Base-by-base conservation (phyloP, 2,888 invertebrate species). In the Ephialtes manifestator region DNA sequence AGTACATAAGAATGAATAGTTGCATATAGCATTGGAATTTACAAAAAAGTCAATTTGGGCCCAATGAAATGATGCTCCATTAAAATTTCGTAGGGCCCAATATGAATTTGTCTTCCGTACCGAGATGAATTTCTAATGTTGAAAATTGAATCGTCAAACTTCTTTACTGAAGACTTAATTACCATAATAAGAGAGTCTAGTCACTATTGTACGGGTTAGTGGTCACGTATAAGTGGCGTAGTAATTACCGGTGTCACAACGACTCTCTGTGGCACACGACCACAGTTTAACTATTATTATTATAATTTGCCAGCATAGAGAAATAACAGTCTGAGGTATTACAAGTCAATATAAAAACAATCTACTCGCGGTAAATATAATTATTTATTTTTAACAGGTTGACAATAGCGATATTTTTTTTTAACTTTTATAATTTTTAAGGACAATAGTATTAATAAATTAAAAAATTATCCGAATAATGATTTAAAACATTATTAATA, bases 171-270 rank as follows among this genome's bases (percentile, higher is more conserved):
- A 31, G 51, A 68, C 63, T 65, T 75, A 65, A 85, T 81, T 75
- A 74, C 70, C 78, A 65, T 58, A 81, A 85, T 79, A 55, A 79
- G 70, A 31, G 58, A 77, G 72, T 24, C 72, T 7, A 10, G 35
- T 65, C 63, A 46, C 31, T 67, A 48, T 77, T 70, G 65, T 31
- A 13, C 68, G 46, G 76, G 67, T 77, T 77, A 71, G 72, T 53
- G 81, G 84, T 84, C 84, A 81, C 76, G 81, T 76, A 71, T 58
- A 81, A 80, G 72, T 35, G 55, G 76, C 84, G 72, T 72, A 67
- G 67, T 84, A 84, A 84, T 84, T 84, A 81, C n/a, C 72, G 67
- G 65, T 63, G 81, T 84, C 77, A 77, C 81, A 81, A 81, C 63
- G 51, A 65, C 31, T 55, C 55, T 48, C 70, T 48, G 77, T 68